phyloP scores from a whole-genome alignment of 2,888 invertebrate species.

The Syrista parreyssii region DNA sequence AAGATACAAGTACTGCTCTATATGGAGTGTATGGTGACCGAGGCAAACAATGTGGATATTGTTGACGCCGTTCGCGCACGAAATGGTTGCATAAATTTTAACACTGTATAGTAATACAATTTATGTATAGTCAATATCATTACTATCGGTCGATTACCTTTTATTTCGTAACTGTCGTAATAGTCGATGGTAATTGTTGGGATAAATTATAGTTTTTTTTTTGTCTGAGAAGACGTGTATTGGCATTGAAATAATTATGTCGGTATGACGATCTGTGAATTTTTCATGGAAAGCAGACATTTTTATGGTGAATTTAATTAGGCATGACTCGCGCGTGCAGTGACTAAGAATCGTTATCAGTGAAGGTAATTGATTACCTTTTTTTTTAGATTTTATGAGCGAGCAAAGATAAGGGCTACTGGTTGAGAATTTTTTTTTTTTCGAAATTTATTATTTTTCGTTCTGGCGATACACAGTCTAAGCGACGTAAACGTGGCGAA shows the following conservation, averaged over 20 bases:
- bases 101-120: background rate
- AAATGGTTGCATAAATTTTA: background rate
- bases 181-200: background rate
- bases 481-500: constrained; percentile 14
- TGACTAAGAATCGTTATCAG: no score
- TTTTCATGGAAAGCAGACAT: background rate
- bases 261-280: background rate
- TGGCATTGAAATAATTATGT: background rate
- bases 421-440: no score
- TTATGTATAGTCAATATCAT: background rate
- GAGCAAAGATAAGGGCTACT: no score
- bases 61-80: background rate
- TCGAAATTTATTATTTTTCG: background rate
- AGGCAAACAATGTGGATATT: background rate
- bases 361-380: no score
- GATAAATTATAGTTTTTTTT: background rate
- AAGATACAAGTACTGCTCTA: background rate
- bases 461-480: constrained; percentile 1
- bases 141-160: background rate
- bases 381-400: no score
- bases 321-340: no score
- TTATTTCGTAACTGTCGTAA: background rate
- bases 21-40: background rate
- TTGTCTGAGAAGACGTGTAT: background rate
- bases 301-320: no score